Percentiles rank a stretch among this genome's conserved stretches.
Evolutionary conservation across 2,797 vertebrate species (phyloP).

Genomic region (Varecia variegata): DNA sequence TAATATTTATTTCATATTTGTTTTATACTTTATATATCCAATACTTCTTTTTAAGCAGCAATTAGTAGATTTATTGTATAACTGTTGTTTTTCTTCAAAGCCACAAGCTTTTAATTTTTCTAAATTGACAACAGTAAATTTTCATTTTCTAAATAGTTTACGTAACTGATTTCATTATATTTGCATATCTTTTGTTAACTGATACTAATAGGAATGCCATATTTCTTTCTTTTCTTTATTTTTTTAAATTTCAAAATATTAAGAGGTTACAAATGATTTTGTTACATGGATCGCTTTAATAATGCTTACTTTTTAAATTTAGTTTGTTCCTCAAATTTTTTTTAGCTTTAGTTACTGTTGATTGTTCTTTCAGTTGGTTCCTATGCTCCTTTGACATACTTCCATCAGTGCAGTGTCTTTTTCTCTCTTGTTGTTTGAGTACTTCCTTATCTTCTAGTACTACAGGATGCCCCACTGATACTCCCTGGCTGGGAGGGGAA

Average conservation of each 20-base stretch:
- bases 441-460: neutral
- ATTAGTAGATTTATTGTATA: slow-evolving; percentile 6
- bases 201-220: neutral
- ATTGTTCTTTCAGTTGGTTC: neutral
- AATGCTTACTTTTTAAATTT: neutral
- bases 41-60: neutral
- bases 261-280: neutral
- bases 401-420: too few relatives aligned
- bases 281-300: neutral
- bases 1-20: neutral
- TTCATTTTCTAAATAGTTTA: neutral
- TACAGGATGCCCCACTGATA: too few relatives aligned
- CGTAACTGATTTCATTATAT: neutral
- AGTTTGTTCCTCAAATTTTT: neutral
- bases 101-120: slow-evolving; percentile 12
- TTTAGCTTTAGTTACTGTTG: neutral
- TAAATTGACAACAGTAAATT: slow-evolving; percentile 17
- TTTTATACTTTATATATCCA: neutral
- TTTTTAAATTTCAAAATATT: neutral
- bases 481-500: neutral
- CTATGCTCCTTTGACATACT: neutral
- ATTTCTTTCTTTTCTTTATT: neutral
- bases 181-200: neutral
- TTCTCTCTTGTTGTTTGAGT: neutral
- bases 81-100: slow-evolving; percentile 42